Percentiles rank a stretch among this genome's conserved stretches.
Evolutionary conservation across 2,797 vertebrate species (phyloP).

Genomic region (Cyclura pinguis): DNA sequence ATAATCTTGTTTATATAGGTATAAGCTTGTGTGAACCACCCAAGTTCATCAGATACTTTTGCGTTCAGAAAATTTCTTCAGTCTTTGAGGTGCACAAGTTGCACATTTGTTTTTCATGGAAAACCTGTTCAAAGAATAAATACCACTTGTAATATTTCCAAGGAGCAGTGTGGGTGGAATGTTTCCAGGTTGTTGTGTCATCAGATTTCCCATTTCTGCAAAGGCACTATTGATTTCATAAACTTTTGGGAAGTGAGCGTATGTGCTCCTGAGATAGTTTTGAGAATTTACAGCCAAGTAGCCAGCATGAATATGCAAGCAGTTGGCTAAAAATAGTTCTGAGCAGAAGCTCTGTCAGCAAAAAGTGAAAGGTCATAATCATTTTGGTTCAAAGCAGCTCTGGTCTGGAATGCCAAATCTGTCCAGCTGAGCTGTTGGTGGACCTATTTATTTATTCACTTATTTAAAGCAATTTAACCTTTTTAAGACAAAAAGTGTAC

Average conservation of each 20-base stretch:
- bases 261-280: neutral
- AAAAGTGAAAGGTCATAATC: neutral
- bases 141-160: neutral
- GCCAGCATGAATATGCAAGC: neutral
- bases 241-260: neutral
- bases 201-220: neutral
- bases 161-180: neutral
- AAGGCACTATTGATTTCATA: neutral
- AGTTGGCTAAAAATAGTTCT: neutral
- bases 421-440: neutral
- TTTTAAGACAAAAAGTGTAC: neutral
- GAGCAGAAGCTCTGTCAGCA: neutral
- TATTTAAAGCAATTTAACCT: too few species aligned
- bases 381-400: neutral
- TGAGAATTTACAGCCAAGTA: neutral
- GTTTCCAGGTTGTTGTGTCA: neutral
- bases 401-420: neutral
- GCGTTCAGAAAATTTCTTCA: too few species aligned
- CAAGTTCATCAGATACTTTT: neutral
- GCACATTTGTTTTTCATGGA: neutral
- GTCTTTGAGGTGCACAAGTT: neutral
- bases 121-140: neutral
- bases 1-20: neutral
- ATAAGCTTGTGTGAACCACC: neutral
- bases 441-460: too few species aligned